Conservation (phyloP, 2,888 invertebrate species). For the Crepidodera aurea region DNA sequence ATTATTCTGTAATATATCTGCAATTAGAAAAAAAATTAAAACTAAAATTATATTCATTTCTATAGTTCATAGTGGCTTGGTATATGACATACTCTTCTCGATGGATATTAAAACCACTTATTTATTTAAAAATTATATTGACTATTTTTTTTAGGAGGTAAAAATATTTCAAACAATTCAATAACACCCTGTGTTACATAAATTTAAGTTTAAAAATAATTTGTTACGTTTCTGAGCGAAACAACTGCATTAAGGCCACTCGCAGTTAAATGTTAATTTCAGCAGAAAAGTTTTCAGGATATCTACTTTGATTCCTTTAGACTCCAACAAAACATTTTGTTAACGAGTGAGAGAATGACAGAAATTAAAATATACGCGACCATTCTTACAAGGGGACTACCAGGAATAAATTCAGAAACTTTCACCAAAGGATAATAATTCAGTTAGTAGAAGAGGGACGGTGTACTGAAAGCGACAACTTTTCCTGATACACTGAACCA, state of each 20-base stretch:
- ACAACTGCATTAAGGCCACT: conserved; percentile 25
- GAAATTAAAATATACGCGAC: conserved; percentile 56
- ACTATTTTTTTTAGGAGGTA: too few relatives aligned
- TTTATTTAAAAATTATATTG: too few relatives aligned
- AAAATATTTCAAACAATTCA: too few relatives aligned
- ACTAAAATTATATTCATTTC: too few relatives aligned
- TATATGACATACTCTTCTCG: too few relatives aligned
- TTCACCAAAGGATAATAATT: conserved; percentile 58
- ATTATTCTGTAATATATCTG: too few relatives aligned
- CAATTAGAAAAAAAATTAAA: too few relatives aligned
- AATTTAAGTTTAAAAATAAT: conserved; percentile 9
- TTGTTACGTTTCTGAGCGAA: conserved; percentile 8
- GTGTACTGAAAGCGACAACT: conserved; percentile 51
- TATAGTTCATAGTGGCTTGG: too few relatives aligned
- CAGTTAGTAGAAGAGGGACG: conserved; percentile 54
- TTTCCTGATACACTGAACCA: conserved; percentile 49
- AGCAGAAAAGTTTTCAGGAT: conserved; percentile 37
- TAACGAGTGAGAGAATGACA: conserved; percentile 45
- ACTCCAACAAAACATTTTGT: conserved; percentile 43
- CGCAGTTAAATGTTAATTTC: conserved; percentile 37
- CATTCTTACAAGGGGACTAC: conserved; percentile 50
- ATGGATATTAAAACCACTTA: too few relatives aligned
- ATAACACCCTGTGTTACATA: not conserved
- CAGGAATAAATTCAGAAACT: conserved; percentile 55
- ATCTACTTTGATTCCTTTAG: conserved; percentile 42